Conservation (phyloP, 2,797 vertebrate genomes). For the Choloepus didactylus region DNA sequence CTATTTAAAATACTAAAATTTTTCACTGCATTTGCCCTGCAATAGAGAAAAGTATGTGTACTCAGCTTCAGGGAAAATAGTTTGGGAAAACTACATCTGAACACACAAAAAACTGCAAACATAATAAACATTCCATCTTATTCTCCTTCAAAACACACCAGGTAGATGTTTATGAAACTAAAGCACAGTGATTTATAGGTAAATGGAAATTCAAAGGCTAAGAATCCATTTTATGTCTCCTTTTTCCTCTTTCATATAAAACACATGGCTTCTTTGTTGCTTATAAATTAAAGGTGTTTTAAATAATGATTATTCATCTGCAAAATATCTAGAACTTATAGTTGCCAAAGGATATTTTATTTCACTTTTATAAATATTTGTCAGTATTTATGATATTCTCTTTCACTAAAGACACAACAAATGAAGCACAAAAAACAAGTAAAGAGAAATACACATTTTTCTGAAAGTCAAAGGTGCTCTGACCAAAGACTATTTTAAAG, state of each 20-base stretch:
- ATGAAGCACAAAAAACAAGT: neutral
- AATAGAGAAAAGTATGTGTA: neutral
- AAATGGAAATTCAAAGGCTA: constrained; percentile 11
- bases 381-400: neutral
- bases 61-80: neutral
- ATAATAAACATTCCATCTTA: neutral
- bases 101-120: neutral
- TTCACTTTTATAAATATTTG: constrained; percentile 11
- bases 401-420: neutral
- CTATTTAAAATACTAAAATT: neutral
- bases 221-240: neutral
- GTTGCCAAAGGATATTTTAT: neutral
- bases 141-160: neutral
- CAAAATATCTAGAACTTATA: neutral
- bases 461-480: neutral
- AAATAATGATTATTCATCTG: neutral
- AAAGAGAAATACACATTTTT: neutral
- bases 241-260: constrained; percentile 37
- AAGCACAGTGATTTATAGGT: neutral
- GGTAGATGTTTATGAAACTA: neutral
- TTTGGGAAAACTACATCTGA: constrained; percentile 1
- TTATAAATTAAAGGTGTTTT: constrained; percentile 39
- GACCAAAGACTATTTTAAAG: constrained; percentile 11
- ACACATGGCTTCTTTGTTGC: neutral
- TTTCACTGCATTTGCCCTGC: neutral